Percentiles rank a stretch among this genome's conserved stretches.
These are phyloP conservation scores for Nematostella vectensis DNA, from an alignment of 92 coral and sea anemone genomes.

Conservation along the genomic window DNA sequence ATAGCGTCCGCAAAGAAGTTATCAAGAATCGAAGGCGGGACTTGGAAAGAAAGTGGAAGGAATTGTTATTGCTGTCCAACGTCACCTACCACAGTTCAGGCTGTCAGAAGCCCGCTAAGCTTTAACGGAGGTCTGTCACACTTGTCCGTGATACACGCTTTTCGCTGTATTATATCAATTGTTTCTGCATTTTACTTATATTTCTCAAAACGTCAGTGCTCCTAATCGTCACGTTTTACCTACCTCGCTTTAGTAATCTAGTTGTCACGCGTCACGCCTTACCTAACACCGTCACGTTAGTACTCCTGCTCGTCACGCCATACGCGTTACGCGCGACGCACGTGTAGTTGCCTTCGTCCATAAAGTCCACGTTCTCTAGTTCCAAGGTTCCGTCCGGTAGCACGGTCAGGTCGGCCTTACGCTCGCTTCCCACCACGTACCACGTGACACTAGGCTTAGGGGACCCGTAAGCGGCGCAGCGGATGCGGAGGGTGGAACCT, in stretches of 20 bases:
- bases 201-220: not conserved
- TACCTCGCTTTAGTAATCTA: not conserved
- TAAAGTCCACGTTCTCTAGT: conserved; percentile 44
- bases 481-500: conserved; percentile 55
- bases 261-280: conserved; percentile 3
- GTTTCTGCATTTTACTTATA: too few species aligned
- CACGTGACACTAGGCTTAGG: conserved; percentile 71
- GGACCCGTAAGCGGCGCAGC: conserved; percentile 56
- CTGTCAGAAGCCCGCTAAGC: not conserved
- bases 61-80: not conserved
- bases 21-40: conserved; percentile 66
- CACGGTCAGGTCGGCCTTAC: conserved; percentile 20
- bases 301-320: conserved; percentile 59
- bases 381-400: conserved; percentile 46
- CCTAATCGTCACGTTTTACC: not conserved
- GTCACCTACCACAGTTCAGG: not conserved
- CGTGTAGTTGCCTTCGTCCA: conserved; percentile 79
- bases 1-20: conserved; percentile 42
- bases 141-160: too few species aligned
- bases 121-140: too few species aligned
- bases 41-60: conserved; percentile 24
- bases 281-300: conserved; percentile 73
- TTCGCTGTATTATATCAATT: too few species aligned
- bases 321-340: conserved; percentile 59
- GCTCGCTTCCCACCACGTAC: conserved; percentile 39